A percentile compares a stretch with the other conserved stretches of the same genome.
These are phyloP conservation scores for Thera obeliscata DNA, from an alignment of 2,888 invertebrate species.

Conservation along the genomic window DNA sequence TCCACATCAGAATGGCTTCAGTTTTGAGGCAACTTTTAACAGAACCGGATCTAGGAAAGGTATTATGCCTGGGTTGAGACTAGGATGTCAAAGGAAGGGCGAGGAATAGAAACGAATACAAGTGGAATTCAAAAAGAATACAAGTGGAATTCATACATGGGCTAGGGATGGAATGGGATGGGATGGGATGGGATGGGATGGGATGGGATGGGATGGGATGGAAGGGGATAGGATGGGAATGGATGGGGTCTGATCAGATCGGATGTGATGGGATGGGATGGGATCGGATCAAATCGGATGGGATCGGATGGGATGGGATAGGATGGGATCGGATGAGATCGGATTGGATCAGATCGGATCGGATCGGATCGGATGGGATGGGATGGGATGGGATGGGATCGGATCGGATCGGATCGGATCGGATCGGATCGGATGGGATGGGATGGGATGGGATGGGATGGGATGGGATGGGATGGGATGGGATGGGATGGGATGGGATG, in stretches of 20 bases:
- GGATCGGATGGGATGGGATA: background rate
- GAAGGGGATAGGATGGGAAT: background rate
- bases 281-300: background rate
- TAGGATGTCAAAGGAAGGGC: background rate
- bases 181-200: too few relatives aligned
- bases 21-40: constrained; percentile 20
- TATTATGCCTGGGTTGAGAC: background rate
- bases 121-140: too few relatives aligned
- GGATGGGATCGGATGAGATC: background rate
- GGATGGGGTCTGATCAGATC: background rate
- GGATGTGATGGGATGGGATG: background rate
- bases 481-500: background rate
- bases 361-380: background rate
- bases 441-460: background rate
- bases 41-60: constrained; percentile 14
- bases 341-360: background rate
- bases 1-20: background rate
- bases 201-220: background rate
- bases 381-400: background rate
- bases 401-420: background rate
- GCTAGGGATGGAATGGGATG: too few relatives aligned
- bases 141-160: too few relatives aligned
- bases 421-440: background rate
- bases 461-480: background rate
- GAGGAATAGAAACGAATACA: background rate